phyloP scores from a whole-genome alignment of 2,113 vertebrate species.

The Erythrolamprus reginae region DNA sequence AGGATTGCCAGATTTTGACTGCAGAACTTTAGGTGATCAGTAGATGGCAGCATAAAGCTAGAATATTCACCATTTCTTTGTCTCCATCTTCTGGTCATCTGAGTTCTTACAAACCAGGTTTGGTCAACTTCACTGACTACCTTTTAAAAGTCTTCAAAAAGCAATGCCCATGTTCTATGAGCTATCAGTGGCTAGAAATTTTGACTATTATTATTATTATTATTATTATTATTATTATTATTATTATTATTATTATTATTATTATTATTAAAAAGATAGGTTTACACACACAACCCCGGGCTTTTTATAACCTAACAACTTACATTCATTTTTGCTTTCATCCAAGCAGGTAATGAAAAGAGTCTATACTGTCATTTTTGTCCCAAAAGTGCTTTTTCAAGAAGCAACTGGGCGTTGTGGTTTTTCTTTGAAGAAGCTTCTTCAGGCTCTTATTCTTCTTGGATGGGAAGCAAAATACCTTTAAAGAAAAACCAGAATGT shows the following conservation, averaged over 20 bases:
- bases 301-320: neutral
- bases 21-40: neutral
- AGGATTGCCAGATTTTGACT: neutral
- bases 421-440: too few species aligned
- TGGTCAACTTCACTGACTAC: neutral
- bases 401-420: too few species aligned
- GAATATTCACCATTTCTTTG: neutral
- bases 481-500: too few species aligned
- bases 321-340: neutral
- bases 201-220: too few species aligned
- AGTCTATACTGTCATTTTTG: neutral
- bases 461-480: too few species aligned
- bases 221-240: neutral
- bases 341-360: neutral
- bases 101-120: neutral
- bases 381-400: too few species aligned
- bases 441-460: too few species aligned
- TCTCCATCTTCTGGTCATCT: neutral
- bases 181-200: neutral
- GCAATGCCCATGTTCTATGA: neutral
- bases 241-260: neutral
- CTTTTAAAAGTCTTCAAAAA: neutral
- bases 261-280: too few species aligned
- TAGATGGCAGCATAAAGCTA: neutral
- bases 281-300: neutral